Conservation (phyloP, 2,113 vertebrate species). For the Psephotus haematonotus region DNA sequence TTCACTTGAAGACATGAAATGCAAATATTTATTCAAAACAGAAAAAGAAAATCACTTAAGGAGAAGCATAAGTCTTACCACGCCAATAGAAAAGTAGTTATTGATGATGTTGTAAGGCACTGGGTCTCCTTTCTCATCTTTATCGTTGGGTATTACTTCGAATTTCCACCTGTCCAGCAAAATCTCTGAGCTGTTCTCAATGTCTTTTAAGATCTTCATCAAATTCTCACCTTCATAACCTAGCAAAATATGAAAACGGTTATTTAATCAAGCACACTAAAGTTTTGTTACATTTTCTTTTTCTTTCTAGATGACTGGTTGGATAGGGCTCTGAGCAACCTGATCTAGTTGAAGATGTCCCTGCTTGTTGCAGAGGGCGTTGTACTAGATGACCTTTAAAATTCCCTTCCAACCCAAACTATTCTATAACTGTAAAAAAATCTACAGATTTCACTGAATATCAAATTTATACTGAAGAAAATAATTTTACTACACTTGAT, state of each 20-base stretch:
- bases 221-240: slow-evolving; percentile 96
- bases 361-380: background rate
- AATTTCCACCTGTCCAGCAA: slow-evolving; percentile 84
- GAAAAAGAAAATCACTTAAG: background rate
- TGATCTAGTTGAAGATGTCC: background rate
- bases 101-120: slow-evolving; percentile 96
- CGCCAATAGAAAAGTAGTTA: slow-evolving; percentile 95
- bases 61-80: slow-evolving; percentile 78
- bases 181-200: slow-evolving; percentile 90
- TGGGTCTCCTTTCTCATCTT: slow-evolving; percentile 91
- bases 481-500: background rate
- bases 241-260: slow-evolving; percentile 43
- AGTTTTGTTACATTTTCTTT: background rate
- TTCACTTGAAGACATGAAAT: slow-evolving; percentile 4
- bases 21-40: slow-evolving; percentile 23
- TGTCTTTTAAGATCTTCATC: slow-evolving; percentile 91
- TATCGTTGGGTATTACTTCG: slow-evolving; percentile 85
- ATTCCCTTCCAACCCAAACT: background rate
- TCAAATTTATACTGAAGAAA: background rate
- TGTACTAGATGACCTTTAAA: background rate
- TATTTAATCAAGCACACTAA: background rate
- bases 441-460: background rate
- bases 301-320: background rate
- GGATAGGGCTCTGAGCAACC: background rate
- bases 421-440: background rate